Conservation (phyloP, 1,140 invertebrate genomes). For the Temnothorax longispinosus region DNA sequence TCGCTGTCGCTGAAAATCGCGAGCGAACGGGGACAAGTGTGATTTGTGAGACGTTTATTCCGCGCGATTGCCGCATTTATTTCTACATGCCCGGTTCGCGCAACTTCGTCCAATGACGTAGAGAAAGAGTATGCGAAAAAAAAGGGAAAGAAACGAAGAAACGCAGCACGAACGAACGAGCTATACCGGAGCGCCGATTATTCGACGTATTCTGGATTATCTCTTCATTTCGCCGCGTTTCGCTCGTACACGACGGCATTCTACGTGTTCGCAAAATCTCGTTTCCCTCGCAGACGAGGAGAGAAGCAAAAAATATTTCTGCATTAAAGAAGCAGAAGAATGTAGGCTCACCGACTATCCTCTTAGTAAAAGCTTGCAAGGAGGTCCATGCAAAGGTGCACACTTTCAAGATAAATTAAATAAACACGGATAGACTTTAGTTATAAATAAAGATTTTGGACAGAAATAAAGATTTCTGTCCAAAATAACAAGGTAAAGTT, state of each 20-base stretch:
- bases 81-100: slow-evolving; percentile 31
- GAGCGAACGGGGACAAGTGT: slow-evolving; percentile 43
- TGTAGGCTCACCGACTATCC: neutral
- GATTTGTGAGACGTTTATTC: slow-evolving; percentile 68
- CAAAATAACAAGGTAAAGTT: neutral
- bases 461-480: neutral
- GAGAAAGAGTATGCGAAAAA: slow-evolving; percentile 19
- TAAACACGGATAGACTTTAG: neutral
- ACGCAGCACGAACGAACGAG: slow-evolving; percentile 19
- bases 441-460: neutral
- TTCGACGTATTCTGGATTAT: slow-evolving; percentile 45
- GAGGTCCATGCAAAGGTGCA: neutral
- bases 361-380: neutral
- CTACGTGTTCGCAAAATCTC: slow-evolving; percentile 23
- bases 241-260: slow-evolving; percentile 13
- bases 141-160: slow-evolving; percentile 31
- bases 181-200: slow-evolving; percentile 23
- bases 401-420: neutral
- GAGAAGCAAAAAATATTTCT: slow-evolving; percentile 29
- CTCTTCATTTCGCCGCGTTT: slow-evolving; percentile 49
- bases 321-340: slow-evolving; percentile 4
- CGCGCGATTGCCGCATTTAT: slow-evolving; percentile 64
- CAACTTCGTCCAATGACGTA: slow-evolving; percentile 5
- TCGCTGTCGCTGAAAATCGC: slow-evolving; percentile 57
- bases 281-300: neutral